Conservation (phyloP, 2,797 vertebrate genomes). For the Sphenodon punctatus region DNA sequence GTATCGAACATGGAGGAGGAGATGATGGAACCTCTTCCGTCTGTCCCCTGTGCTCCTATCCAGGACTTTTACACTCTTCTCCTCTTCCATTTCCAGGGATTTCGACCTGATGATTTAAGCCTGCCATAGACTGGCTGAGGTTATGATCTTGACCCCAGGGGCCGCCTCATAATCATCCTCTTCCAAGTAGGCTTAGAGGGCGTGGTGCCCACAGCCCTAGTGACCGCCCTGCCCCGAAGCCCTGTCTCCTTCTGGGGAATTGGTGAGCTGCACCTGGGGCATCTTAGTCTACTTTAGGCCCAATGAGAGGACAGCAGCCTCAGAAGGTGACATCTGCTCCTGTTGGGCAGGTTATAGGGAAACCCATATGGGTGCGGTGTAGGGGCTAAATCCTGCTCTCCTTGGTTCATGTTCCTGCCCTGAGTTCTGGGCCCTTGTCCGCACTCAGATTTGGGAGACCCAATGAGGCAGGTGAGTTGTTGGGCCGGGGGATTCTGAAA, state of each 20-base stretch:
- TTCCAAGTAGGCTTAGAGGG: not conserved
- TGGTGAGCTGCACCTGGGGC: not conserved
- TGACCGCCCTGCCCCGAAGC: too few species aligned
- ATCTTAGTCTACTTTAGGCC: not conserved
- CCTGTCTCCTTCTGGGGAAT: not conserved
- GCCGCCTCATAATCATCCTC: not conserved
- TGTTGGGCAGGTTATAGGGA: not conserved
- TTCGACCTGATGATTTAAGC: not conserved
- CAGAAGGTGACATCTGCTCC: not conserved
- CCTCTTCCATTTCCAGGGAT: not conserved
- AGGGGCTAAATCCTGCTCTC: not conserved
- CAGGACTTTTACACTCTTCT: not conserved
- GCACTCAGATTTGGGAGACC: too few species aligned
- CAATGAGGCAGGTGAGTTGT: not conserved
- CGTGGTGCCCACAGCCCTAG: too few species aligned
- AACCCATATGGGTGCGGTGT: not conserved
- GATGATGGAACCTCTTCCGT: slow-evolving; percentile 4
- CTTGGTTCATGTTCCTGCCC: not conserved
- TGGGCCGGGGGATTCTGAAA: too few species aligned
- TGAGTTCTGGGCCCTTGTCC: too few species aligned
- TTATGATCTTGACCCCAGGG: not conserved
- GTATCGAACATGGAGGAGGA: not conserved
- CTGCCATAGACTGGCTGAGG: not conserved
- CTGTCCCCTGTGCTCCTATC: not conserved
- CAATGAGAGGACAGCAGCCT: not conserved